These are phyloP conservation scores for Nyctalus aviator DNA, from an alignment of 2,797 vertebrate genomes.

Conservation along the genomic window DNA sequence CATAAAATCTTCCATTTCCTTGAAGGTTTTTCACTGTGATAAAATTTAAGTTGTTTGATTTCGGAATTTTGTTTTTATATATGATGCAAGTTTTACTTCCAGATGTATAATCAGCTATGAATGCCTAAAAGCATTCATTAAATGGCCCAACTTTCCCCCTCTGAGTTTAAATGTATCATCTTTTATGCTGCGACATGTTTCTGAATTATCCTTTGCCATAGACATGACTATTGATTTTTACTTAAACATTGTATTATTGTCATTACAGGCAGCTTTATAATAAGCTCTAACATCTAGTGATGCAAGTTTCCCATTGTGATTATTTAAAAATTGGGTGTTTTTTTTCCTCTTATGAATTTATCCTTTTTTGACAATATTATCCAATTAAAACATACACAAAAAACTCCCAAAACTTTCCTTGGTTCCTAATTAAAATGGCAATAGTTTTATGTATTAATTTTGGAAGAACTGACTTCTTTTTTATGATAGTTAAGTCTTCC, in stretches of 20 bases:
- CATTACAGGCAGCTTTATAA: neutral
- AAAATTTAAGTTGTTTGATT: neutral
- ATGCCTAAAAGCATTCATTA: neutral
- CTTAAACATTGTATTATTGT: neutral
- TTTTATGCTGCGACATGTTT: neutral
- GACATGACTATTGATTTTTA: neutral
- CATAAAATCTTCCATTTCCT: neutral
- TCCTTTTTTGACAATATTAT: neutral
- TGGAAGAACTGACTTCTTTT: conserved; percentile 35
- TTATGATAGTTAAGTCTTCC: neutral
- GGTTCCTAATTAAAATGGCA: neutral
- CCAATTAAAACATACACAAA: neutral
- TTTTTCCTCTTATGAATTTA: conserved; percentile 2
- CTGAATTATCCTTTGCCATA: neutral
- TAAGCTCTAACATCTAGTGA: neutral
- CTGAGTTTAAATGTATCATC: neutral
- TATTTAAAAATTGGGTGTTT: neutral
- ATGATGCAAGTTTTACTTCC: neutral
- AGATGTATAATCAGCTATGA: neutral
- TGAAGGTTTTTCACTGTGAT: conserved; percentile 7
- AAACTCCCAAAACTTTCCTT: neutral
- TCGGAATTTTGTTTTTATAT: neutral
- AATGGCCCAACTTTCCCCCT: neutral
- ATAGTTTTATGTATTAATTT: neutral
- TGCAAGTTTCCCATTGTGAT: neutral